phyloP scores from a whole-genome alignment of 2,113 vertebrate genomes.

The Marmota monax region DNA sequence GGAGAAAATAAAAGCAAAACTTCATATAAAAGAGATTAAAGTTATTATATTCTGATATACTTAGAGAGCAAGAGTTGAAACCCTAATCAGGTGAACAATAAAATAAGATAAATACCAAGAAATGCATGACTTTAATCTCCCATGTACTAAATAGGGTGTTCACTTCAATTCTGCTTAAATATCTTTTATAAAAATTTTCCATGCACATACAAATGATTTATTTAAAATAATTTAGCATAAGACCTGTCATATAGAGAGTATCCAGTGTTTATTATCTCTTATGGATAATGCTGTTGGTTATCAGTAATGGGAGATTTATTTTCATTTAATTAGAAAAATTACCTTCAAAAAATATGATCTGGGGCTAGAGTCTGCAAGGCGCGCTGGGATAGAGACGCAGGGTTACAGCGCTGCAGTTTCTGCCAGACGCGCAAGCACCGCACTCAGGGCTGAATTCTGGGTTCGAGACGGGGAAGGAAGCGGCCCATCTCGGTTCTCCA shows the following conservation, averaged over 20 bases:
- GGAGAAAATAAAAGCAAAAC: neutral
- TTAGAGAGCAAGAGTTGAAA: neutral
- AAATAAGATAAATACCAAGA: constrained; percentile 27
- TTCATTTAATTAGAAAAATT: constrained; percentile 11
- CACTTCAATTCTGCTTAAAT: neutral
- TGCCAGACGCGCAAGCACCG: too few species aligned
- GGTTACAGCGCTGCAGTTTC: too few species aligned
- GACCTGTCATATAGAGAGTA: neutral
- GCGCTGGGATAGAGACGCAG: too few species aligned
- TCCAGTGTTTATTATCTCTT: neutral
- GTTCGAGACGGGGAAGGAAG: too few species aligned
- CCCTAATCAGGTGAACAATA: neutral
- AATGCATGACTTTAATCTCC: neutral
- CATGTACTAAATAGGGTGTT: neutral
- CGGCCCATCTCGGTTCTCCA: too few species aligned
- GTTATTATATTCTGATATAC: neutral
- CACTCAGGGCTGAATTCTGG: too few species aligned
- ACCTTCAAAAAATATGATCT: neutral
- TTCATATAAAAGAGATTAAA: neutral
- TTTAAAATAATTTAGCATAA: neutral
- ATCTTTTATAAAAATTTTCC: neutral
- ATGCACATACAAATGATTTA: neutral
- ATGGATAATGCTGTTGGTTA: neutral
- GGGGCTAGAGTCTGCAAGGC: too few species aligned
- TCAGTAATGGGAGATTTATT: neutral